These are phyloP conservation scores for Caenorhabditis uteleia DNA, from an alignment of 2,888 invertebrate species.

Conservation along the genomic window DNA sequence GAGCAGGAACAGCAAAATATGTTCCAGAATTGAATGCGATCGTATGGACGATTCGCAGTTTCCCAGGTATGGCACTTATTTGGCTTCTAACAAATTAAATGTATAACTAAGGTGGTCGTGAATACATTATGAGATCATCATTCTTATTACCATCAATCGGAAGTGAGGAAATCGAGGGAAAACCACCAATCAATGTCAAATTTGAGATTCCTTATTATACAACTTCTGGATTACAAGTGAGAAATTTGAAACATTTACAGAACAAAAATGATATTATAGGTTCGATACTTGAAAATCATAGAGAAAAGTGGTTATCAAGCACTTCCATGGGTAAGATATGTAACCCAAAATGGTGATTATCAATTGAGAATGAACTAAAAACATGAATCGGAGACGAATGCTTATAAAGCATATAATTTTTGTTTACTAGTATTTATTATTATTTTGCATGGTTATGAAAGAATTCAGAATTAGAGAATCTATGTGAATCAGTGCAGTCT, in stretches of 20 bases:
- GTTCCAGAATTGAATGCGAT: slow-evolving; percentile 95
- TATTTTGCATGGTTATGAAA: no score
- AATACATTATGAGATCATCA: slow-evolving; percentile 96
- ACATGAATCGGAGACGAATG: no score
- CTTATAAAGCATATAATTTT: no score
- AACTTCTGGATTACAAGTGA: slow-evolving; percentile 94
- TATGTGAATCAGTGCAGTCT: no score
- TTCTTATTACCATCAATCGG: slow-evolving; percentile 95
- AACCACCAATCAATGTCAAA: slow-evolving; percentile 96
- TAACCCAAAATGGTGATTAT: slow-evolving; percentile 98
- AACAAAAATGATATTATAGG: slow-evolving; percentile 70
- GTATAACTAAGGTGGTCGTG: no score
- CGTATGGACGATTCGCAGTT: slow-evolving; percentile 78
- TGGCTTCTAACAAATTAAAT: no score
- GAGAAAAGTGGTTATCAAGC: slow-evolving; percentile 99
- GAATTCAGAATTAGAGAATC: no score
- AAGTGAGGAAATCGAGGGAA: slow-evolving; percentile 90
- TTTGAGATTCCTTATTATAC: slow-evolving; percentile 99
- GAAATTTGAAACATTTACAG: background rate
- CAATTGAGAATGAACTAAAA: slow-evolving; percentile 80
- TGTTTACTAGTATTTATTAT: no score
- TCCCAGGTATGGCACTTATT: no score
- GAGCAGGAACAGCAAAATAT: slow-evolving; percentile 87
- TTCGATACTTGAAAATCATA: slow-evolving; percentile 93
- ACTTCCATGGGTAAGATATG: slow-evolving; percentile 97